Evolutionary conservation across 2,113 vertebrate genomes (phyloP).

Genomic region (Megaptera novaeangliae): DNA sequence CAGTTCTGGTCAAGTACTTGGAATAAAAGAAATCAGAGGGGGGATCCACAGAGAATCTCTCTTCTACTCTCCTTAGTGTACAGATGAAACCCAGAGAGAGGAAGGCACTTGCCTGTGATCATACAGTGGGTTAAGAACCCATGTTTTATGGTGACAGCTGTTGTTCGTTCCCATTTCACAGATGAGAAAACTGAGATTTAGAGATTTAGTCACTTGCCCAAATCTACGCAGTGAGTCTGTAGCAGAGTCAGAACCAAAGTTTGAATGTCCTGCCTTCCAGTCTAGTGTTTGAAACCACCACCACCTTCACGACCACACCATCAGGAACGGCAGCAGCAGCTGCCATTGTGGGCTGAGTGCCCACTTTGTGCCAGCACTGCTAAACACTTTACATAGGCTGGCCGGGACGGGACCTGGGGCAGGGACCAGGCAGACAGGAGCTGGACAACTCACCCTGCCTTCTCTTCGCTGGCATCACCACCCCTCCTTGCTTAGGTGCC

Average conservation of each 20-base stretch:
- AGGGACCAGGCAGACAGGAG: background rate
- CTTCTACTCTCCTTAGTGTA: background rate
- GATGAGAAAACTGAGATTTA: slow-evolving; percentile 4
- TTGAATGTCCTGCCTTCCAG: background rate
- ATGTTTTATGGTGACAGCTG: background rate
- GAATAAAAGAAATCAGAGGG: background rate
- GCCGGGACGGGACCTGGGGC: background rate
- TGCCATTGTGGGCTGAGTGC: background rate
- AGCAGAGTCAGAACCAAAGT: background rate
- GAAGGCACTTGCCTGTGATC: background rate
- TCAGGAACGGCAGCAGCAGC: background rate
- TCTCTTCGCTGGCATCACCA: background rate
- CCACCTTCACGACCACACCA: background rate
- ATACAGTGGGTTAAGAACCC: background rate
- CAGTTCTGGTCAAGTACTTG: background rate
- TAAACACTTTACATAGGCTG: background rate
- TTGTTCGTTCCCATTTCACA: background rate
- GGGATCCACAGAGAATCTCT: background rate
- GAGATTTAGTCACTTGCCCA: background rate
- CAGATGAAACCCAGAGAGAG: background rate
- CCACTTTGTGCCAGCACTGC: background rate
- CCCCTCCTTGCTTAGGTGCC: background rate
- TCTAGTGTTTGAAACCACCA: background rate
- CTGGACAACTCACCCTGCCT: background rate
- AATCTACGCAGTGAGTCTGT: background rate